Evolutionary conservation across 2,113 vertebrate genomes (phyloP).

Genomic region (Antidorcas marsupialis): DNA sequence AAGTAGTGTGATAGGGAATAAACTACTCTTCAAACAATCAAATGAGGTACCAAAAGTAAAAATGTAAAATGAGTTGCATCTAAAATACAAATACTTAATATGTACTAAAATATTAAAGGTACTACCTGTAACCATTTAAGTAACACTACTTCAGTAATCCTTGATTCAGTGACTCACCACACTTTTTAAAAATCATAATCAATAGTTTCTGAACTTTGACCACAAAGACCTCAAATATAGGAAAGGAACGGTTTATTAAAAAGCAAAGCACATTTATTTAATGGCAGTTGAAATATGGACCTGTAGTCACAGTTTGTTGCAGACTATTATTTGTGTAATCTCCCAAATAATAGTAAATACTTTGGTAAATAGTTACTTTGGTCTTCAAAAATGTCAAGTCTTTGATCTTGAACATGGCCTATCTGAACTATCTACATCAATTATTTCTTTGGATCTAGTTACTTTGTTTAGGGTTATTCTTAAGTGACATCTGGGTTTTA

Average conservation of each 20-base stretch:
- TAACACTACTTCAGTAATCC: neutral
- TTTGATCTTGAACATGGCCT: slow-evolving; percentile 53
- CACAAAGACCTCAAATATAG: neutral
- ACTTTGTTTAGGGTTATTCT: slow-evolving; percentile 57
- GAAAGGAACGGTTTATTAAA: slow-evolving; percentile 7
- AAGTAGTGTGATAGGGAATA: neutral
- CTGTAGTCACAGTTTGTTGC: neutral
- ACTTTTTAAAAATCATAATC: neutral
- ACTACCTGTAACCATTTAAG: neutral
- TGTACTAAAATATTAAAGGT: neutral
- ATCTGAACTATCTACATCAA: slow-evolving; percentile 35
- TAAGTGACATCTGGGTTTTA: slow-evolving; percentile 33
- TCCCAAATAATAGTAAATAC: slow-evolving; percentile 8
- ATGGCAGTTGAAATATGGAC: slow-evolving; percentile 19
- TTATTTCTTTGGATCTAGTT: slow-evolving; percentile 34
- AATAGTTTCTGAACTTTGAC: neutral
- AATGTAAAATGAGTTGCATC: neutral
- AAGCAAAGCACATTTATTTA: slow-evolving; percentile 38
- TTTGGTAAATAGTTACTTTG: slow-evolving; percentile 50
- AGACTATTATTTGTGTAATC: slow-evolving; percentile 47
- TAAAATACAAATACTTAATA: slow-evolving; percentile 7
- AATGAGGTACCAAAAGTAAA: slow-evolving; percentile 11
- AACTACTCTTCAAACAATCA: neutral
- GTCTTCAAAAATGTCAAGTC: slow-evolving; percentile 7
- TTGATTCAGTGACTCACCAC: neutral